These are phyloP conservation scores for Spilogale gracilis DNA, from an alignment of 2,113 vertebrate genomes.

Conservation along the genomic window DNA sequence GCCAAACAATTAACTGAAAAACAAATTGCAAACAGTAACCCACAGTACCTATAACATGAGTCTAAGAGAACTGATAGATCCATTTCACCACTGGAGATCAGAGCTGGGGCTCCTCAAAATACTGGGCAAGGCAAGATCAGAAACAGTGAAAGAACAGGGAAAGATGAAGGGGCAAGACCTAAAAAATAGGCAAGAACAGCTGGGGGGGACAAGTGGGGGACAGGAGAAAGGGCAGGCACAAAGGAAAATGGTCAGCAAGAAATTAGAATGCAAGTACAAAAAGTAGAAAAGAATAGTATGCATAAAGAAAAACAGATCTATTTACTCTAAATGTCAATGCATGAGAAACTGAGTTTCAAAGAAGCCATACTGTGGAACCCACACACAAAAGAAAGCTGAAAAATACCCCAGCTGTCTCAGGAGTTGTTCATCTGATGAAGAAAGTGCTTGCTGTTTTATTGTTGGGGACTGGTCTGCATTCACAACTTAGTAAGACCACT, in stretches of 20 bases:
- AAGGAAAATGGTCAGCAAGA: not conserved
- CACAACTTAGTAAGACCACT: not conserved
- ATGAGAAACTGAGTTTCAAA: not conserved
- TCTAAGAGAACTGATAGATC: not conserved
- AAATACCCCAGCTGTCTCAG: not conserved
- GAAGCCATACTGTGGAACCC: not conserved
- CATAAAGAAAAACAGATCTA: not conserved
- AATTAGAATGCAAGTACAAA: not conserved
- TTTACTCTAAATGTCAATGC: not conserved
- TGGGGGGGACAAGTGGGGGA: too few species aligned
- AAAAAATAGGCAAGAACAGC: not conserved
- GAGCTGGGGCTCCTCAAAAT: accelerated
- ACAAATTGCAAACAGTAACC: not conserved
- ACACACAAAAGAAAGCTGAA: not conserved
- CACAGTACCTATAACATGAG: not conserved
- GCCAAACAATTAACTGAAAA: not conserved
- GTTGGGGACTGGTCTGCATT: not conserved
- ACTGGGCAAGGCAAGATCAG: not conserved
- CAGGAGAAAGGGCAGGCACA: not conserved
- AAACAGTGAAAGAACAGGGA: not conserved
- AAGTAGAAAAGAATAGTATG: not conserved
- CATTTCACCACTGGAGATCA: not conserved
- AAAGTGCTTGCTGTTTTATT: not conserved
- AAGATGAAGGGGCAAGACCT: accelerated
- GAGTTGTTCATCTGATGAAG: not conserved